phyloP scores from a whole-genome alignment of 2,797 vertebrate genomes.

The Acrossocheilus fasciatus region DNA sequence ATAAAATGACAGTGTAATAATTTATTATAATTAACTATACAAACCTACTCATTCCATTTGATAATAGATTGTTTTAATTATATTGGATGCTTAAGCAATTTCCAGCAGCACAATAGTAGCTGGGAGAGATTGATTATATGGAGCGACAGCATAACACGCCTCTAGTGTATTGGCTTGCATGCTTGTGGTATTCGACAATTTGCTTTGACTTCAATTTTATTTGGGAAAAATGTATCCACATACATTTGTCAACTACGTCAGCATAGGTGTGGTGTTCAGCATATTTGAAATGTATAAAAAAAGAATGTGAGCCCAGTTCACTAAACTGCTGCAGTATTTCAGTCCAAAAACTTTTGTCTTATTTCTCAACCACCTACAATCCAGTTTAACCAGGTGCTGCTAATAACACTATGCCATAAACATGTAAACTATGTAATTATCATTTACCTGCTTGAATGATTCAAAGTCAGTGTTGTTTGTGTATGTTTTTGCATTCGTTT shows the following conservation, averaged over 20 bases:
- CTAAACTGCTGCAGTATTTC: not conserved
- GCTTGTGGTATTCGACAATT: not conserved
- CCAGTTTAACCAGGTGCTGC: not conserved
- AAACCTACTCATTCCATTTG: not conserved
- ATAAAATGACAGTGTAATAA: not conserved
- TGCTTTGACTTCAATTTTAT: not conserved
- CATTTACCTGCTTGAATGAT: not conserved
- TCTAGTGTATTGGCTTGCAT: not conserved
- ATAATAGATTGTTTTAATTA: not conserved
- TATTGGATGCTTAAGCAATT: not conserved
- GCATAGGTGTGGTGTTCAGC: not conserved
- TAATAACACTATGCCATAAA: not conserved
- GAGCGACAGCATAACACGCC: not conserved
- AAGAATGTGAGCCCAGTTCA: not conserved
- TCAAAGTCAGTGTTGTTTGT: not conserved
- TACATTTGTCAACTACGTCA: not conserved
- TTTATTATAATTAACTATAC: not conserved
- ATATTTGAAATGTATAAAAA: not conserved
- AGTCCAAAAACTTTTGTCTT: not conserved
- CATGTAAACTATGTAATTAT: not conserved
- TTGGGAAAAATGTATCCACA: not conserved
- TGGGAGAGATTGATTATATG: not conserved
- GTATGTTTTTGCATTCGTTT: not conserved
- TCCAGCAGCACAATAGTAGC: not conserved
- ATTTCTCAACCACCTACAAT: not conserved